phyloP scores from a whole-genome alignment of 2,113 vertebrate genomes.

The Mesembrinibis cayennensis region DNA sequence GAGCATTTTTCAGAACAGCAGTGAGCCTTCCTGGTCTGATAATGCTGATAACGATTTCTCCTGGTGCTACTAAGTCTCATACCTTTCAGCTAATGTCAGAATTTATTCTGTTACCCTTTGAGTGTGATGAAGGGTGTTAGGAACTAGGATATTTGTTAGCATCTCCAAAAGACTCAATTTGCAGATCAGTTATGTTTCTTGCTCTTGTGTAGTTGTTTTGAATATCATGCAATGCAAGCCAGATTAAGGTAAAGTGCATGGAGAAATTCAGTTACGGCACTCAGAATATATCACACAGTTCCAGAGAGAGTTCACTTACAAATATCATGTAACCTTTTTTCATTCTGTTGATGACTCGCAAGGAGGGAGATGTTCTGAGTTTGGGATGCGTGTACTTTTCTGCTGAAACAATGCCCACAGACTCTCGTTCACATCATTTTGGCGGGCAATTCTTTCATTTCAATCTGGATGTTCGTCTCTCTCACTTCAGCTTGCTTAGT shows the following conservation, averaged over 20 bases:
- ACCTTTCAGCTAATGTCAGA: background rate
- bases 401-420: background rate
- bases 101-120: background rate
- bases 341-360: background rate
- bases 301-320: background rate
- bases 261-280: background rate
- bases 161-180: background rate
- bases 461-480: background rate
- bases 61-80: background rate
- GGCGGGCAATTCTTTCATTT: background rate
- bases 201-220: background rate
- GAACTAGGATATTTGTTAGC: background rate
- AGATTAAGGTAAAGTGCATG: background rate
- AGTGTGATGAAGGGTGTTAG: background rate
- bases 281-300: background rate
- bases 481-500: background rate
- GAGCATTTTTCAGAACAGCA: background rate
- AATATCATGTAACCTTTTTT: background rate
- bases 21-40: background rate
- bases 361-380: background rate
- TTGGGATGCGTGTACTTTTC: accelerated
- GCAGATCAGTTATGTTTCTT: background rate
- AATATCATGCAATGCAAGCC: background rate
- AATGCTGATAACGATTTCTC: background rate
- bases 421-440: background rate